These are phyloP conservation scores for Stomorhina lunata DNA, from an alignment of 2,888 invertebrate species.

Conservation along the genomic window DNA sequence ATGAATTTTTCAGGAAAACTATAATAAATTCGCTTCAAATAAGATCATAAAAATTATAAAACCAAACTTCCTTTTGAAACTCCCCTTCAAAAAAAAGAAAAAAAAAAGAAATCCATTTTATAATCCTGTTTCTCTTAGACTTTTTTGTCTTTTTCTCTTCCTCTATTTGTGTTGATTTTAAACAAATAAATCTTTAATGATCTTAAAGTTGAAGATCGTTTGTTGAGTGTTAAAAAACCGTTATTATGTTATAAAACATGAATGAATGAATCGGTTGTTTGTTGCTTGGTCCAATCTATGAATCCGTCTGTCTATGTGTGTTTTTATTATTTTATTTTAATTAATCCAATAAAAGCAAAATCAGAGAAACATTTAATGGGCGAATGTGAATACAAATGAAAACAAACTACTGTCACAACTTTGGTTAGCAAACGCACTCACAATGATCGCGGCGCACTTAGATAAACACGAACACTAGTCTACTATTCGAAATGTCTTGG, in stretches of 20 bases:
- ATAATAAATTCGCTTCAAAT: no score
- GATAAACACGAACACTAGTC: neutral
- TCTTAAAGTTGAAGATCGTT: no score
- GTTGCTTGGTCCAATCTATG: no score
- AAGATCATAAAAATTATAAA: neutral
- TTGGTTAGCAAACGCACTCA: no score
- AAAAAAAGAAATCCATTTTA: neutral
- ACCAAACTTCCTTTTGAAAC: neutral
- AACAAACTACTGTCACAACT: conserved; percentile 34
- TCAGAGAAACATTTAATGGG: conserved; percentile 5
- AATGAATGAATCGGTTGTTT: conserved; percentile 1
- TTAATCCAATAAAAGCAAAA: conserved; percentile 38
- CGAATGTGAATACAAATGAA: conserved; percentile 1
- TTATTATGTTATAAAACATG: neutral
- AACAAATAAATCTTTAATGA: conserved; percentile 17
- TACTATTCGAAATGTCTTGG: neutral
- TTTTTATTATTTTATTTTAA: conserved; percentile 27
- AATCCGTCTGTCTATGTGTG: no score
- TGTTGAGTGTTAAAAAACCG: neutral
- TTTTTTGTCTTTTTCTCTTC: neutral
- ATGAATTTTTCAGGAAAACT: no score
- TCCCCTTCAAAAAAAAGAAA: no score
- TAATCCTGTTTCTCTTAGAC: neutral
- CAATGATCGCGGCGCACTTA: neutral
- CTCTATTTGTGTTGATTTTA: neutral